Evolutionary conservation across 2,113 vertebrate species (phyloP), one percentile per base, ranked within the genome.

Genomic region (Plecotus auritus): DNA sequence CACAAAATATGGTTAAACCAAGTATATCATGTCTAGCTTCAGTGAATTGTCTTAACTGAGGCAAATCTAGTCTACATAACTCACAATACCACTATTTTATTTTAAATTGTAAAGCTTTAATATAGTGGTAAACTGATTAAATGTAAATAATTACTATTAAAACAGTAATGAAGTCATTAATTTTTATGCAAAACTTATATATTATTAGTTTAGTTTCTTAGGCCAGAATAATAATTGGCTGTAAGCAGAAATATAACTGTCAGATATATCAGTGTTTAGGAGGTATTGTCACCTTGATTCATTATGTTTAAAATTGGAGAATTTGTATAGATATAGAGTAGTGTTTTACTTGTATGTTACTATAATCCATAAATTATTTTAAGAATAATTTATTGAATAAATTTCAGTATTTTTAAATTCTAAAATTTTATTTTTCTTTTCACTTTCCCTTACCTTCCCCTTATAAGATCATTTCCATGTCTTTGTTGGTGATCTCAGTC

Each of bases 401-500:
- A 35, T 54, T 78, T 90, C 91, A 88, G 7, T 93, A 61, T 9
- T 91, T 96, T 87, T 96, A 96, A 40, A 91, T 92, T 28, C 98
- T 95, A 98, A 86, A 88, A 89, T 67, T 87, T 40, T 96, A 45
- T 95, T 97, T 94, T 94, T 91, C 82, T 59, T 95, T 97, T 97
- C 96, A 97, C 95, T 97, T 90, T 95, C 96, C 96, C 97, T 94
- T 96, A 61, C 96, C 92, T 95, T 97, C 95, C 94, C 94, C 85
- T 91, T 69, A 92, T 93, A 98, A 99, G 99, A 99, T 98, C 99
- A 99, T 98, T 99, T 99, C 99, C 99, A 99, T 67, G 99, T 99
- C 96, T 99, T 99, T 95, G 99, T 99, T 8, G 99, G 99, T 97
- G 99, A 99, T 98, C 99, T 99, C 95, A 99, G 99, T 93, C 99